Evolutionary conservation across 2,888 invertebrate genomes (phyloP), one percentile per base, ranked within the genome.

Genomic region (Plagiodera versicolora): DNA sequence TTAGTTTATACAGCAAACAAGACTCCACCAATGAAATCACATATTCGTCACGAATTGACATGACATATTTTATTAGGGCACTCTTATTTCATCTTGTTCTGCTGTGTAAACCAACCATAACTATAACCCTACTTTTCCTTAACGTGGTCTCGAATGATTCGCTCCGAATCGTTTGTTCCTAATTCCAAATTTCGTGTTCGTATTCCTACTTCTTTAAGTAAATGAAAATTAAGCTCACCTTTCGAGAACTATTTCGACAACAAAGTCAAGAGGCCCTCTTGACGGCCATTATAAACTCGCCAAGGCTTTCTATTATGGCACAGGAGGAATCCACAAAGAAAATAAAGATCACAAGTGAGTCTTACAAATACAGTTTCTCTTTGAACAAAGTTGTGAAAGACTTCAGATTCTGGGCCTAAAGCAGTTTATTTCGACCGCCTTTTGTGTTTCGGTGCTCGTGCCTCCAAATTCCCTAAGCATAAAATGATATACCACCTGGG

Each of bases 331-430:
- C 18, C 45, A 60, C 60, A 60, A 60, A 51, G 56, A 50, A 51
- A 50, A 60, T 60, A 60, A 60, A 60, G 60, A 60, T 60, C 60
- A 47, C 60, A 60, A 56, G 55, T 52, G 46, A 51, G 60, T 56
- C 45, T 51, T 51, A 60, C 55, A 60, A 60, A 60, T 52, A 60
- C 46, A 48, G 48, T 39, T 32, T 56, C 51, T 55, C 51, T 60
- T 60, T 51, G 56, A 55, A 52, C 52, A 45, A 44, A 49, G 35
- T 39, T 46, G 53, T 59, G 44, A 55, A 59, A 60, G 60, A 50
- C 52, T 52, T 20, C 52, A 44, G 24, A 24, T 52, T 49, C 32
- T n/a, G n/a, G 45, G 46, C 39, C 45, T 51, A 52, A 60, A 60
- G 47, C 51, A 60, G 56, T 60, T 56, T 60, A 56, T 60, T 60